These are phyloP conservation scores for Micropoecilia bifurca DNA, from an alignment of 2,797 vertebrate species.

Conservation along the genomic window DNA sequence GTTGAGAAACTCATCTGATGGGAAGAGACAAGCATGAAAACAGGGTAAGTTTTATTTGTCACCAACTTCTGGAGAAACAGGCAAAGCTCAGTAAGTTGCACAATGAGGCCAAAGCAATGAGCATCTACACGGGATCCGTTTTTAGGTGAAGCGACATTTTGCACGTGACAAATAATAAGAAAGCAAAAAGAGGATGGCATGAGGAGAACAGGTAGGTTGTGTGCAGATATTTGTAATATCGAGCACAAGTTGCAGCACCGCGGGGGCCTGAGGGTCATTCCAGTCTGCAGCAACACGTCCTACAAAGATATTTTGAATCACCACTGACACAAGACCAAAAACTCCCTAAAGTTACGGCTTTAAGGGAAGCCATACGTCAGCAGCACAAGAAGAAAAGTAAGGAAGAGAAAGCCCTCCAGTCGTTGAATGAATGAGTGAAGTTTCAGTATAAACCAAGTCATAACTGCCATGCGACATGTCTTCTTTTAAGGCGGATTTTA, in stretches of 20 bases:
- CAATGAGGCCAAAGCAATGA: constrained; percentile 8
- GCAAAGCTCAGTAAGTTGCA: constrained; percentile 16
- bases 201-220: neutral
- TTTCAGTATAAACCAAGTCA: constrained; percentile 9
- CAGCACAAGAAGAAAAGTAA: constrained; percentile 41
- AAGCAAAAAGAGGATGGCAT: constrained; percentile 8
- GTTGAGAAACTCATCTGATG: constrained; percentile 7
- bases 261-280: constrained; percentile 42
- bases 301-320: constrained; percentile 51
- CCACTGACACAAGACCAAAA: constrained; percentile 69
- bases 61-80: neutral
- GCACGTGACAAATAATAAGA: constrained; percentile 17
- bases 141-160: constrained; percentile 17
- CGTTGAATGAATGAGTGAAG: constrained; percentile 7
- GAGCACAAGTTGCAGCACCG: constrained; percentile 47
- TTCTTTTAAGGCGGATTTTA: constrained; percentile 25
- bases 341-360: constrained; percentile 50
- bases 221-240: constrained; percentile 7
- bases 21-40: neutral
- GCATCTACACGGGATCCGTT: constrained; percentile 19
- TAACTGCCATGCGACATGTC: constrained; percentile 45
- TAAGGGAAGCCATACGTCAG: constrained; percentile 47
- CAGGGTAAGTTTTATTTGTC: neutral
- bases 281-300: constrained; percentile 63
- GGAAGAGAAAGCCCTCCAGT: constrained; percentile 36